Percentiles rank a stretch among this genome's conserved stretches.
phyloP scores from a whole-genome alignment of 2,113 vertebrate species.

The Sakesphorus luctuosus region DNA sequence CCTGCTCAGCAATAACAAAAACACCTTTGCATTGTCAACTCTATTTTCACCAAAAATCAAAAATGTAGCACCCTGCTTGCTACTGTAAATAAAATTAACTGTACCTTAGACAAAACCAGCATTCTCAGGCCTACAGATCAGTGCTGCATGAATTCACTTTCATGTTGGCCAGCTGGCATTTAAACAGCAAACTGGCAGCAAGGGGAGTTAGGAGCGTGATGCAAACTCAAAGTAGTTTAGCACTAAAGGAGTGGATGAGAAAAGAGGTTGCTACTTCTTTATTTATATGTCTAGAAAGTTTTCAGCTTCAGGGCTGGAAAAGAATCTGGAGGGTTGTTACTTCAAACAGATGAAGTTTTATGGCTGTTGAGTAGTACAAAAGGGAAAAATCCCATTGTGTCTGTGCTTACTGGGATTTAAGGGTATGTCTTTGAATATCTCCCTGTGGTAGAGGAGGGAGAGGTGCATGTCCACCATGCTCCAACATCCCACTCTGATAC shows the following conservation, averaged over 20 bases:
- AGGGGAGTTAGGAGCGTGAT: not conserved
- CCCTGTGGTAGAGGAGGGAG: not conserved
- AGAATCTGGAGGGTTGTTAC: not conserved
- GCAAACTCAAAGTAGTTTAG: not conserved
- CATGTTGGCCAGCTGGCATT: not conserved
- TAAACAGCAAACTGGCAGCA: not conserved
- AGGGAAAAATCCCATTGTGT: fast-evolving
- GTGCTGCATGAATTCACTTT: not conserved
- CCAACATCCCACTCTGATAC: not conserved
- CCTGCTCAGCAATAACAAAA: not conserved
- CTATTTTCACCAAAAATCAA: not conserved
- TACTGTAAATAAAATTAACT: not conserved
- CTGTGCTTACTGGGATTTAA: not conserved
- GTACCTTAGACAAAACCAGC: not conserved
- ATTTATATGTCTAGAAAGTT: not conserved
- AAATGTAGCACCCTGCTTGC: not conserved
- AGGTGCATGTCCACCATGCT: not conserved
- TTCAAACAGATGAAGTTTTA: not conserved
- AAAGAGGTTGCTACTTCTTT: not conserved
- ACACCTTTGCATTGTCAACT: not conserved
- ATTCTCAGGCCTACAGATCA: not conserved
- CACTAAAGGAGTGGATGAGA: not conserved
- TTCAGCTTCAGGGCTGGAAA: not conserved
- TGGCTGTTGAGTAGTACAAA: not conserved
- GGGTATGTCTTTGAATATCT: not conserved